phyloP scores from a whole-genome alignment of 2,888 invertebrate species.

The Pseudococcus jackbeardsleyi region DNA sequence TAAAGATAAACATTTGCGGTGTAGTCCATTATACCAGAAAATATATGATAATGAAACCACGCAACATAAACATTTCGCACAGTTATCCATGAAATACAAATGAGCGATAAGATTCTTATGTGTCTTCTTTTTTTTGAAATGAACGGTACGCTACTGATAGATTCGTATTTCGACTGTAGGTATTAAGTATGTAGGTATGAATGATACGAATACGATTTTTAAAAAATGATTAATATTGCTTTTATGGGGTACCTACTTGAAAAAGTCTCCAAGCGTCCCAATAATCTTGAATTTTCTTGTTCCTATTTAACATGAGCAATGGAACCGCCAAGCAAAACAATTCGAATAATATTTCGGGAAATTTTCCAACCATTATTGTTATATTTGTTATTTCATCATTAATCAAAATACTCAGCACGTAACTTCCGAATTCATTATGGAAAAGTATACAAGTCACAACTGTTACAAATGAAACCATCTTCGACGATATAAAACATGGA shows the following conservation, averaged over 20 bases:
- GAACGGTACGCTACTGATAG: neutral
- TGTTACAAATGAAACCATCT: neutral
- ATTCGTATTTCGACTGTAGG: neutral
- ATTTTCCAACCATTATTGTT: neutral
- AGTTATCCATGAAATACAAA: neutral
- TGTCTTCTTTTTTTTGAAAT: neutral
- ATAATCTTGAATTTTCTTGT: neutral
- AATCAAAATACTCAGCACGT: too few species aligned
- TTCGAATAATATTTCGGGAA: neutral
- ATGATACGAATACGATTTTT: too few species aligned
- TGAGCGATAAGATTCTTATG: neutral
- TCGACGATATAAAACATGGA: neutral
- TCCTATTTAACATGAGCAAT: neutral
- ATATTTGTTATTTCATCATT: neutral
- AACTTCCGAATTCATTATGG: neutral
- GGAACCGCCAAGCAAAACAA: neutral
- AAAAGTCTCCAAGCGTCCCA: constrained; percentile 4
- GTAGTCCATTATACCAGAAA: neutral
- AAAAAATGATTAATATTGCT: too few species aligned
- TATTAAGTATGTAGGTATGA: neutral
- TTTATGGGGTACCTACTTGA: neutral
- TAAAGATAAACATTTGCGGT: neutral
- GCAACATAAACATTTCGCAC: neutral
- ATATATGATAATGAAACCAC: neutral
- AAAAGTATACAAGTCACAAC: neutral